Evolutionary conservation across 2,113 vertebrate species (phyloP).

Genomic region (Oncorhynchus gorbuscha): DNA sequence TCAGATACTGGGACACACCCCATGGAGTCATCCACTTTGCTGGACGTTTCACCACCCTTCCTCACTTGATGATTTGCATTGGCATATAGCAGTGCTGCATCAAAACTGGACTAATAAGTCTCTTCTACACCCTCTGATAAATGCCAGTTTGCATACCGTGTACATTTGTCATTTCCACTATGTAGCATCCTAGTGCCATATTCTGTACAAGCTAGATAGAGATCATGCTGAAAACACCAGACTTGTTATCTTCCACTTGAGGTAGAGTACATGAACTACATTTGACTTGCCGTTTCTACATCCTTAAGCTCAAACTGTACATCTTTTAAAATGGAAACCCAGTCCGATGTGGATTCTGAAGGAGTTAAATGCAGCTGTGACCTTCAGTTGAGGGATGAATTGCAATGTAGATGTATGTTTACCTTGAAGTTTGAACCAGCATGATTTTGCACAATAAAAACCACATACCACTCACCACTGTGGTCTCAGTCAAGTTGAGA

Average conservation of each 20-base stretch:
- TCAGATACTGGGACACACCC: neutral
- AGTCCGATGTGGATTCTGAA: neutral
- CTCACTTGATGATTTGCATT: conserved; percentile 27
- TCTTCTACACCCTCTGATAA: neutral
- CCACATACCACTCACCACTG: neutral
- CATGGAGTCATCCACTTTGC: neutral
- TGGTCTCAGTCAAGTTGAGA: neutral
- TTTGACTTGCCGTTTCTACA: neutral
- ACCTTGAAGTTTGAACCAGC: conserved; percentile 56
- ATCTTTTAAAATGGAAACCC: too few relatives aligned
- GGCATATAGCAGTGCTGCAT: conserved; percentile 8
- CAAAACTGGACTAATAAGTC: neutral
- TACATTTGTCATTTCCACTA: conserved; percentile 24
- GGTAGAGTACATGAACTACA: neutral
- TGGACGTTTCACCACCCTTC: neutral
- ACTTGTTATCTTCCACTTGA: conserved; percentile 11
- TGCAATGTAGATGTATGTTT: conserved; percentile 37
- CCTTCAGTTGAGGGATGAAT: conserved; percentile 5
- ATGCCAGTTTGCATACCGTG: neutral
- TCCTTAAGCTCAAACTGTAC: neutral
- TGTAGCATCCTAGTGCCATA: conserved; percentile 18
- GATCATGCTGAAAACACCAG: conserved; percentile 27
- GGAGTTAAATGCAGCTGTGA: conserved; percentile 21
- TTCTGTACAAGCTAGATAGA: conserved; percentile 44
- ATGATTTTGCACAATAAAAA: conserved; percentile 78